These are phyloP conservation scores for Apamea epomidion DNA, from an alignment of 2,888 invertebrate genomes.

Conservation along the genomic window DNA sequence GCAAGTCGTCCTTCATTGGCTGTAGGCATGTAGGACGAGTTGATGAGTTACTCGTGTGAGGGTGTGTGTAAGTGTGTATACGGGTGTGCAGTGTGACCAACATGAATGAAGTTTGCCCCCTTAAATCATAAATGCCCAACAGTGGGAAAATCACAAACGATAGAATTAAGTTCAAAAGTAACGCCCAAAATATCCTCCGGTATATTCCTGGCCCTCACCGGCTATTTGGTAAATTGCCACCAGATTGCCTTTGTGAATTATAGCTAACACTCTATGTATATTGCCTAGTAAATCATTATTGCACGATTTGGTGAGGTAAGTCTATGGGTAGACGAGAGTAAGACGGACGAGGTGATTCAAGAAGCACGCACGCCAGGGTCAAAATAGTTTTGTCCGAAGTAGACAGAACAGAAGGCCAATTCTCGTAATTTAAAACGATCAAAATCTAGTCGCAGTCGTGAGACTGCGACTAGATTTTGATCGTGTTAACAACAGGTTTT, in stretches of 20 bases:
- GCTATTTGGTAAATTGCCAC: conserved; percentile 54
- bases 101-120: not conserved
- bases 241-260: conserved; percentile 45
- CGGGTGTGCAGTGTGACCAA: too few species aligned
- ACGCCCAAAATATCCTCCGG: not conserved
- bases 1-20: too few species aligned
- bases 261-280: conserved; percentile 23
- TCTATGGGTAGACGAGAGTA: not conserved
- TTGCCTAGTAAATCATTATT: conserved; percentile 44
- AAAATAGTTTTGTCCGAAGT: not conserved
- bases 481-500: too few species aligned
- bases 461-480: too few species aligned
- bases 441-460: too few species aligned
- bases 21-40: too few species aligned
- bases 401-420: too few species aligned
- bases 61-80: too few species aligned
- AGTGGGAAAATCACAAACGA: not conserved
- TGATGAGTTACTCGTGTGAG: too few species aligned
- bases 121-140: too few species aligned
- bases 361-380: not conserved
- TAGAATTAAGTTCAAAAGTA: not conserved
- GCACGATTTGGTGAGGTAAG: not conserved
- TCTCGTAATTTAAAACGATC: too few species aligned
- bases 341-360: not conserved
- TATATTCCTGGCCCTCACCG: conserved; percentile 26